These are phyloP conservation scores for Felis chaus DNA, from an alignment of 2,113 vertebrate genomes.

Conservation along the genomic window DNA sequence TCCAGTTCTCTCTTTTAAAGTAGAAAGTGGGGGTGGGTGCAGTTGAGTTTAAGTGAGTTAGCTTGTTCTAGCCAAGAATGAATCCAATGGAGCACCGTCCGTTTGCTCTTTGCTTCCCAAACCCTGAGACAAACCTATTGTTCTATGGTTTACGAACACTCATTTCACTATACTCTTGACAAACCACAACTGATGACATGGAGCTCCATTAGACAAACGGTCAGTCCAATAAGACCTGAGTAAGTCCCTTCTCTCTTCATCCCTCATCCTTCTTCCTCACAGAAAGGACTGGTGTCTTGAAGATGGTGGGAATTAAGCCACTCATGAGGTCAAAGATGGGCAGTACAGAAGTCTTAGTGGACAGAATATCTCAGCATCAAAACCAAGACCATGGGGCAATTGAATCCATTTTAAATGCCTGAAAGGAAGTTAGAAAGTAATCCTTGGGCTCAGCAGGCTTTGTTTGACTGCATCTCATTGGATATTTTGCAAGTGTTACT, in stretches of 20 bases:
- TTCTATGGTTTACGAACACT: neutral
- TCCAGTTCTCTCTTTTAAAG: neutral
- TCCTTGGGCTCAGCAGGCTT: accelerated
- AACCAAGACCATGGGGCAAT: constrained; percentile 50
- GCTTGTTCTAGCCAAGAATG: neutral
- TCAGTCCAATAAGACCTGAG: neutral
- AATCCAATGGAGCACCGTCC: neutral
- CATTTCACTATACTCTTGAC: neutral
- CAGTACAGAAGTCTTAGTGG: constrained; percentile 57
- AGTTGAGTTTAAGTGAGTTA: neutral
- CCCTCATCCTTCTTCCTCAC: neutral
- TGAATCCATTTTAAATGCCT: neutral
- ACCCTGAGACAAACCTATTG: neutral
- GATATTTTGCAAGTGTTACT: neutral
- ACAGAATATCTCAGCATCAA: constrained; percentile 60
- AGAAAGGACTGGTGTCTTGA: neutral
- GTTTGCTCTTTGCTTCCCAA: neutral
- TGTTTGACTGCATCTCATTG: neutral
- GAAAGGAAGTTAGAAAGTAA: neutral
- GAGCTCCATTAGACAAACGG: neutral
- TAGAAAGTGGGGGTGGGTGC: neutral
- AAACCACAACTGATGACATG: neutral
- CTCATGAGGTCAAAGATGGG: constrained; percentile 16
- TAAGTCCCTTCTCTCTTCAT: neutral
- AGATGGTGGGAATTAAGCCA: neutral